A percentile compares a stretch with the other conserved stretches of the same genome.
phyloP scores from a whole-genome alignment of 2,797 vertebrate species.

The Hydrolagus colliei region DNA sequence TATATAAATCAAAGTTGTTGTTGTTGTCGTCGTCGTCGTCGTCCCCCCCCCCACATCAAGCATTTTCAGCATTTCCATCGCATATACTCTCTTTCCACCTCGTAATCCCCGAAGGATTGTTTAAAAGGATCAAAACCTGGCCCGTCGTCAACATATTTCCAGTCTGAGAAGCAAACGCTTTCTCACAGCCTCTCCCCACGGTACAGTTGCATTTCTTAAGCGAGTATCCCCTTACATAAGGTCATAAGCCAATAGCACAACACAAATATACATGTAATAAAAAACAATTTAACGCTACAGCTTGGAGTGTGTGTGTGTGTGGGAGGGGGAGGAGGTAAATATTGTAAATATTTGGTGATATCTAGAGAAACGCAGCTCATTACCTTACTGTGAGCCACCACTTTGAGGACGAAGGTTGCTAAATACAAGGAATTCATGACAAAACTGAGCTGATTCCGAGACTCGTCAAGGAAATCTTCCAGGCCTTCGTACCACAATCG shows the following conservation, averaged over 20 bases:
- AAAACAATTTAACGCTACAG: background rate
- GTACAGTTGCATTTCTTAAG: background rate
- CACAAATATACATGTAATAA: background rate
- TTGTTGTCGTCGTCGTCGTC: no score
- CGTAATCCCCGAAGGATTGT: background rate
- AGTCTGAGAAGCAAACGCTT: background rate
- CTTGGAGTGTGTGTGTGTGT: background rate
- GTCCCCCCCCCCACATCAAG: no score
- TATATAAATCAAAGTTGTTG: no score
- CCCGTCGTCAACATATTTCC: background rate
- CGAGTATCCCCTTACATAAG: background rate
- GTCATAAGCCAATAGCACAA: background rate
- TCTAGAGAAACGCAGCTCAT: no score
- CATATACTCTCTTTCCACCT: background rate
- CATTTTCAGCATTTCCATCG: background rate
- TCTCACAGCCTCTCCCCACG: background rate
- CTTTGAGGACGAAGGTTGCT: conserved; percentile 90
- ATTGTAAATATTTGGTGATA: no score
- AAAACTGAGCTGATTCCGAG: conserved; percentile 94
- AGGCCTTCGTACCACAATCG: conserved; percentile 93
- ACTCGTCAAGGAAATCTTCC: conserved; percentile 95
- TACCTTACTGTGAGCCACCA: conserved; percentile 94
- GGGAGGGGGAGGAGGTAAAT: no score
- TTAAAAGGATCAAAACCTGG: background rate
- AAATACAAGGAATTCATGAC: conserved; percentile 98